phyloP scores from a whole-genome alignment of 2,113 vertebrate species.

The Orientallactaga bullata region DNA sequence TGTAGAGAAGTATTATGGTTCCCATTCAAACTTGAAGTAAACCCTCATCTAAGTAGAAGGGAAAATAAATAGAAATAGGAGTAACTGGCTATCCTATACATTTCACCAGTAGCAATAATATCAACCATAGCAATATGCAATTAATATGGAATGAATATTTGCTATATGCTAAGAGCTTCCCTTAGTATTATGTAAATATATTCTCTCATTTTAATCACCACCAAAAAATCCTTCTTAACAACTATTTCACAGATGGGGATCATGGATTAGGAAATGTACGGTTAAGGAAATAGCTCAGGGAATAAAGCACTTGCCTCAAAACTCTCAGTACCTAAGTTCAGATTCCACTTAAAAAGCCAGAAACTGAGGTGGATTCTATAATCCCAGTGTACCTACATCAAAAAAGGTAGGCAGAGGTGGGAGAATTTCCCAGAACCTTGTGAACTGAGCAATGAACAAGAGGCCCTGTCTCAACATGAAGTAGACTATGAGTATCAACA shows the following conservation, averaged over 20 bases:
- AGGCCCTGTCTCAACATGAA: too few relatives aligned
- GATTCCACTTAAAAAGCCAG: too few relatives aligned
- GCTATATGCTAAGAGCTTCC: not conserved
- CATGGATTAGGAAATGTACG: not conserved
- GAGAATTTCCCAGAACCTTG: too few relatives aligned
- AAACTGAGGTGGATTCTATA: too few relatives aligned
- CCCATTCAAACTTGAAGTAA: not conserved
- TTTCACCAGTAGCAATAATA: not conserved
- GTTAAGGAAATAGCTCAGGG: too few relatives aligned
- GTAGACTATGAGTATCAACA: too few relatives aligned
- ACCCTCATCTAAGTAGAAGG: not conserved
- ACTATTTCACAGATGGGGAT: not conserved
- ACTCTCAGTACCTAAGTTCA: too few relatives aligned
- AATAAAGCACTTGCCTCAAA: too few relatives aligned
- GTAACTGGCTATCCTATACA: not conserved
- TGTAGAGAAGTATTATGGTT: not conserved
- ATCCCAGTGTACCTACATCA: too few relatives aligned
- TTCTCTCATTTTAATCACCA: not conserved
- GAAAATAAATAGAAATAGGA: conserved; percentile 23
- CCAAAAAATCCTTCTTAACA: conserved; percentile 36
- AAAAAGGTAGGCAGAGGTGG: too few relatives aligned
- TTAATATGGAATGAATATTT: not conserved
- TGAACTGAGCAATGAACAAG: too few relatives aligned
- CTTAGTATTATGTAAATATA: not conserved
- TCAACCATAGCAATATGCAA: not conserved